phyloP scores from a whole-genome alignment of 2,888 invertebrate genomes.

The Oxycera nigricornis region DNA sequence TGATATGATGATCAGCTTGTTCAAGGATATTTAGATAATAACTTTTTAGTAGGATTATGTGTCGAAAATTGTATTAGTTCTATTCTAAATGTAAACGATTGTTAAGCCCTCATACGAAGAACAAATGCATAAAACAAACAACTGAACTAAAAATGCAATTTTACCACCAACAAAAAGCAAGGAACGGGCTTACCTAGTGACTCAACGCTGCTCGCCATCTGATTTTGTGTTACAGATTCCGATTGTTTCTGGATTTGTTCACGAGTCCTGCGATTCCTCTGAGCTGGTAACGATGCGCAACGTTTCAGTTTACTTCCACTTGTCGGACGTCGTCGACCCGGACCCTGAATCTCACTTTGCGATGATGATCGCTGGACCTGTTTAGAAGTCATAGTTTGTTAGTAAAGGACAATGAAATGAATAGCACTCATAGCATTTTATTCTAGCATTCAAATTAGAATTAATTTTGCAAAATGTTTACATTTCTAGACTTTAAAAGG shows the following conservation, averaged over 20 bases:
- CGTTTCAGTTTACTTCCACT: constrained; percentile 64
- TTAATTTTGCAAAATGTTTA: no score
- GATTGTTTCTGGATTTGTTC: constrained; percentile 49
- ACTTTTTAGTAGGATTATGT: not conserved
- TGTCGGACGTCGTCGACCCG: constrained; percentile 60
- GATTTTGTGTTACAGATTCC: constrained; percentile 51
- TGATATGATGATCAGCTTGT: constrained; percentile 11
- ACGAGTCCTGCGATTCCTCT: constrained; percentile 51
- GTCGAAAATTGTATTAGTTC: constrained; percentile 12
- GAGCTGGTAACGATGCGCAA: constrained; percentile 66
- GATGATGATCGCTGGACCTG: constrained; percentile 66
- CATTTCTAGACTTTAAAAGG: no score
- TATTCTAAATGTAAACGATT: constrained; percentile 16
- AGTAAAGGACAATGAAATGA: no score
- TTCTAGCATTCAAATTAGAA: no score
- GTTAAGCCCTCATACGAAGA: constrained; percentile 10
- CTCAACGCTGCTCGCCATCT: constrained; percentile 59
- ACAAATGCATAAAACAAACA: constrained; percentile 1
- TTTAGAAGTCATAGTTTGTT: not conserved
- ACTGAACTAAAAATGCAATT: constrained; percentile 8
- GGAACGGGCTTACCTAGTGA: constrained; percentile 57
- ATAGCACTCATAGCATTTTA: no score
- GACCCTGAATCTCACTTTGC: constrained; percentile 65
- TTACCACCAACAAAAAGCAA: not conserved
- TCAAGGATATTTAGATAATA: not conserved